phyloP scores from a whole-genome alignment of 2,113 vertebrate genomes.

The Zosterops lateralis region DNA sequence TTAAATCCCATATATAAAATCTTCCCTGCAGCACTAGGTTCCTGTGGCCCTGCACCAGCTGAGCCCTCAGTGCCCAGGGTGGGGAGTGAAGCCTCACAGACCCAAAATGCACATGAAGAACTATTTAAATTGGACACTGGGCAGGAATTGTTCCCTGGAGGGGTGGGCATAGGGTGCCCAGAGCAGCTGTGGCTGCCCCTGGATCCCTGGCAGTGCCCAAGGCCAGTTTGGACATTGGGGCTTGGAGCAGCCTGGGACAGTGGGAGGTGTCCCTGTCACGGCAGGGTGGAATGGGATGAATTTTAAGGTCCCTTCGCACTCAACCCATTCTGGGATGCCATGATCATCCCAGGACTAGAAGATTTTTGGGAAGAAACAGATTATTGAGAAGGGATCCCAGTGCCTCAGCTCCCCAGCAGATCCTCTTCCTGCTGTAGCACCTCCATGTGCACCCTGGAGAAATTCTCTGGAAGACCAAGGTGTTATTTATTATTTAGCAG shows the following conservation, averaged over 20 bases:
- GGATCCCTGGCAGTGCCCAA: neutral
- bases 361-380: neutral
- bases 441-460: neutral
- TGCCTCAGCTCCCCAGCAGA: neutral
- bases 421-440: neutral
- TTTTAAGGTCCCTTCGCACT: neutral
- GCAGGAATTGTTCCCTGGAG: rapidly evolving
- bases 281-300: rapidly evolving
- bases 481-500: slow-evolving; percentile 18
- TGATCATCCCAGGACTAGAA: neutral
- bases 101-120: rapidly evolving
- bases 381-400: neutral
- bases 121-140: neutral
- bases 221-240: neutral
- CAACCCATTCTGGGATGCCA: no score
- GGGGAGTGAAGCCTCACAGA: neutral
- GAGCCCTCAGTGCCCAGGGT: neutral
- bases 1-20: neutral
- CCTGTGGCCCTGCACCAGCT: neutral
- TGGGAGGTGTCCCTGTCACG: neutral
- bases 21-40: neutral
- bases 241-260: neutral
- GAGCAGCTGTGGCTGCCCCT: neutral
- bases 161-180: neutral
- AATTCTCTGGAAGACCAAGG: neutral